Evolutionary conservation across 2,888 invertebrate genomes (phyloP).

Genomic region (Periphyllus acericola): DNA sequence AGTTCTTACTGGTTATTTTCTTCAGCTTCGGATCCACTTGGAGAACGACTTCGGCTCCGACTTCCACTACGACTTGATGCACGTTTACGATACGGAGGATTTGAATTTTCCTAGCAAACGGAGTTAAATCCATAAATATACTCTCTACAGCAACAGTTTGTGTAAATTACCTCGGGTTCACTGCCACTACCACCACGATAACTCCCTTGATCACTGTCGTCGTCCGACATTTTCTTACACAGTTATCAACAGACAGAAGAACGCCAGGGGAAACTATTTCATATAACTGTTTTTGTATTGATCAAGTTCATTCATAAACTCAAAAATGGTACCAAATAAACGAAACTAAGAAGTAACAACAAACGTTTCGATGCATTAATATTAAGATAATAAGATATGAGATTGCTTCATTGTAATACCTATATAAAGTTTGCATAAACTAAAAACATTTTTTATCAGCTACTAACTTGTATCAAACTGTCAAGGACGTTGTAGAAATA

Average conservation of each 20-base stretch:
- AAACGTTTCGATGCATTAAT: no score
- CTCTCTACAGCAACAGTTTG: neutral
- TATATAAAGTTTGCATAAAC: neutral
- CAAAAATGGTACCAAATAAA: neutral
- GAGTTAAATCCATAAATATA: neutral
- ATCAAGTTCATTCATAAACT: neutral
- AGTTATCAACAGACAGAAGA: neutral
- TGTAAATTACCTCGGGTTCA: slow-evolving; percentile 69
- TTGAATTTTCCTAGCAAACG: slow-evolving; percentile 34
- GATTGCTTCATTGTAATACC: neutral
- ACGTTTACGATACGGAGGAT: slow-evolving; percentile 62
- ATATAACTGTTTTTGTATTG: neutral
- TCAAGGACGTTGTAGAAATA: slow-evolving; percentile 15
- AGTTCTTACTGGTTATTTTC: slow-evolving; percentile 64
- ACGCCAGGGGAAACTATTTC: neutral
- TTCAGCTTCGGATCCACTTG: slow-evolving; percentile 65
- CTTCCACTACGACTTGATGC: slow-evolving; percentile 62
- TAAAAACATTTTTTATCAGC: neutral
- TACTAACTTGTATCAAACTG: slow-evolving; percentile 11
- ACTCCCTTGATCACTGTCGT: slow-evolving; percentile 65
- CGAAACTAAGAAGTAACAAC: no score
- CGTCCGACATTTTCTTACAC: slow-evolving; percentile 63
- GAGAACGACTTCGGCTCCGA: slow-evolving; percentile 64
- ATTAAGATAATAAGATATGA: no score
- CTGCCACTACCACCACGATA: slow-evolving; percentile 64